These are phyloP conservation scores for Branchellion lobata DNA, from an alignment of 2,888 invertebrate genomes.

Conservation along the genomic window DNA sequence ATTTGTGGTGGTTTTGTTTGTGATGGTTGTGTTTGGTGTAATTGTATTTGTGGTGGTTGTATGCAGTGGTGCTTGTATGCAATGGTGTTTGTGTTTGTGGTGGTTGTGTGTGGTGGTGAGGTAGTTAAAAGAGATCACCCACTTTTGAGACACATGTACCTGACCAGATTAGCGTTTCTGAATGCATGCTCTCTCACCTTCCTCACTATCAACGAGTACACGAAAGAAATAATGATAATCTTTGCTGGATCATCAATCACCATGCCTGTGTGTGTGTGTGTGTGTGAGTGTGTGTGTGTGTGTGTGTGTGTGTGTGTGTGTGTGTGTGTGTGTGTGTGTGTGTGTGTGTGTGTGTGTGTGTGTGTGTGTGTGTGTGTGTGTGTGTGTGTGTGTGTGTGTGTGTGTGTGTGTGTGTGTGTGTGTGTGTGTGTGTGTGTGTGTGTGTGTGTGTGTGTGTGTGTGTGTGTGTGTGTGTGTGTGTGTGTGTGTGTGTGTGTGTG, in stretches of 20 bases:
- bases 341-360: constrained; percentile 6
- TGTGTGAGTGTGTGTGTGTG: not conserved
- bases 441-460: not conserved
- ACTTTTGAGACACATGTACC: constrained; percentile 39
- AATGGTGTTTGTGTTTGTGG: too few species aligned
- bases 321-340: not conserved
- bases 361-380: constrained; percentile 8
- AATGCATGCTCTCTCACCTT: constrained; percentile 39
- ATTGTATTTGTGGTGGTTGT: too few species aligned
- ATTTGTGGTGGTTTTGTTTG: not conserved
- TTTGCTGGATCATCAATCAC: constrained; percentile 35
- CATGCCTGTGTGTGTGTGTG: constrained; percentile 24
- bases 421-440: not conserved
- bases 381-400: not conserved
- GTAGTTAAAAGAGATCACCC: too few species aligned
- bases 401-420: not conserved
- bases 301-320: constrained; percentile 15
- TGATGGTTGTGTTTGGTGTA: not conserved
- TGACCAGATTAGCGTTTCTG: constrained; percentile 16
- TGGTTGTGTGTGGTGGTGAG: too few species aligned
- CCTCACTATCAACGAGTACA: constrained; percentile 30
- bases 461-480: constrained; percentile 15
- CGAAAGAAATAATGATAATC: constrained; percentile 24
- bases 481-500: not conserved
- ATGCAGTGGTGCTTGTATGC: too few species aligned